Conservation (phyloP, 2,797 vertebrate genomes). For the Manis pentadactyla region DNA sequence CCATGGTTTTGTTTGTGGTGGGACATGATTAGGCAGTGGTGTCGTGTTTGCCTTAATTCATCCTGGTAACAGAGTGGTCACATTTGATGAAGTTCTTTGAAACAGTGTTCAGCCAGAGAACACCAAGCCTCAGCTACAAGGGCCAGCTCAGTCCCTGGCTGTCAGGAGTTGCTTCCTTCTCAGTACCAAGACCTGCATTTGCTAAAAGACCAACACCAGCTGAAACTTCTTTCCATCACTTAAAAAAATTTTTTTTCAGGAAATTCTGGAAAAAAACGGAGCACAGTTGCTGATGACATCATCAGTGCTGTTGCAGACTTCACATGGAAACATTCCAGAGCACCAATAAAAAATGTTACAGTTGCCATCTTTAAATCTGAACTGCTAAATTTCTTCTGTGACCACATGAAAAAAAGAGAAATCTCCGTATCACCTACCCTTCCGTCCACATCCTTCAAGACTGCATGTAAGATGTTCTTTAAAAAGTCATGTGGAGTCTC, state of each 20-base stretch:
- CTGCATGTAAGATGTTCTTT: constrained; percentile 85
- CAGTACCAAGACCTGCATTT: background rate
- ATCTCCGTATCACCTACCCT: background rate
- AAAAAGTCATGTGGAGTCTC: background rate
- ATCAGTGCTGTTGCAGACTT: constrained; percentile 88
- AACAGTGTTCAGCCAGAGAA: background rate
- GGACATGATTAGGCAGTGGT: background rate
- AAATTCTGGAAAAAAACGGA: constrained; percentile 83
- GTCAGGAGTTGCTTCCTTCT: background rate
- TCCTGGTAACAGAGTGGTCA: background rate
- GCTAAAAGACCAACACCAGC: background rate
- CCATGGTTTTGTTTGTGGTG: background rate
- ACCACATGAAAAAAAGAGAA: constrained; percentile 88
- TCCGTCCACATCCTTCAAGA: fast-evolving
- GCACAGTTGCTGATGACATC: constrained; percentile 89
- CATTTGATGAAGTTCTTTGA: background rate
- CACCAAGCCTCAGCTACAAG: background rate
- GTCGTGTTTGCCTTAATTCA: background rate
- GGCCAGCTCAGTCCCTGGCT: background rate
- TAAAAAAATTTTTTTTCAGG: constrained; percentile 84
- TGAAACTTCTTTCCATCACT: background rate
- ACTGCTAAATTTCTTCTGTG: constrained; percentile 89
- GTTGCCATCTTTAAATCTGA: constrained; percentile 89
- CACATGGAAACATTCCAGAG: constrained; percentile 74
- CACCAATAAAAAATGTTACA: constrained; percentile 86